phyloP scores from a whole-genome alignment of 2,888 invertebrate genomes.

The Cantharis rufa region DNA sequence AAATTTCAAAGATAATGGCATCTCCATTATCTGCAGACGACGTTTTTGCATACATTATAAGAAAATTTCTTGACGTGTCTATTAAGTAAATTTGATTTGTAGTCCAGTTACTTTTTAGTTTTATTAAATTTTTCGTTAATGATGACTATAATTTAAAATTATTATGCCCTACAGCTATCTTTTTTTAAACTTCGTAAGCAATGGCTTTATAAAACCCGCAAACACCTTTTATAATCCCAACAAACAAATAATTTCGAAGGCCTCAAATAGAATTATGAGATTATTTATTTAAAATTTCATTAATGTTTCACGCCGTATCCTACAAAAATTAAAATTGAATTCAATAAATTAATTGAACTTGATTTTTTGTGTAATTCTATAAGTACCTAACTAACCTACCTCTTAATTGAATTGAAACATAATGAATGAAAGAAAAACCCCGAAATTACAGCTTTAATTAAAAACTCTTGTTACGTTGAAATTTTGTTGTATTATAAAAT shows the following conservation, averaged over 20 bases:
- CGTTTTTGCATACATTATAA: slow-evolving; percentile 39
- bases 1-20: slow-evolving; percentile 42
- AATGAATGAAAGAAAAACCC: not conserved
- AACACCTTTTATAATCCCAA: not conserved
- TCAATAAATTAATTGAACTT: not conserved
- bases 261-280: not conserved
- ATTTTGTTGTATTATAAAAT: not conserved
- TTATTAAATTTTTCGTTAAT: not conserved
- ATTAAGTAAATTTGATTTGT: slow-evolving; percentile 15
- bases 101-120: slow-evolving; percentile 1
- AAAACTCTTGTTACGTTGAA: not conserved
- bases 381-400: not conserved
- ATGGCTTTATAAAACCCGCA: not conserved
- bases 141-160: not conserved
- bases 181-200: not conserved
- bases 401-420: not conserved
- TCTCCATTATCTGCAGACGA: slow-evolving; percentile 43
- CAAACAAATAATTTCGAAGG: not conserved
- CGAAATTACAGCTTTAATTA: not conserved
- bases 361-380: not conserved
- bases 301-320: not conserved
- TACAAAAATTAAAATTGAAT: not conserved
- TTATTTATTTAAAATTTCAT: not conserved
- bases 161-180: not conserved
- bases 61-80: slow-evolving; percentile 15